phyloP scores from a whole-genome alignment of 1,140 invertebrate species.

The Euschistus heros region DNA sequence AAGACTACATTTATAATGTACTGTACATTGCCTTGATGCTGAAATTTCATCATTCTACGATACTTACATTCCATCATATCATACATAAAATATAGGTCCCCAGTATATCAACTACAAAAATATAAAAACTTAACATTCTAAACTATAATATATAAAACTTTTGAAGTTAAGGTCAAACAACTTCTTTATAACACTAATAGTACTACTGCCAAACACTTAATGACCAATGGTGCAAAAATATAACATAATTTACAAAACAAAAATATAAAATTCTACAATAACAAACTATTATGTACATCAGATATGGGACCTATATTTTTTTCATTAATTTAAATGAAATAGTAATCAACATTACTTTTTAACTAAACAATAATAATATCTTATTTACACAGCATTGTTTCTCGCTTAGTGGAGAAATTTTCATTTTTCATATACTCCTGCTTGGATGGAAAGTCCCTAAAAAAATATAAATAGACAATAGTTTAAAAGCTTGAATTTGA shows the following conservation, averaged over 20 bases:
- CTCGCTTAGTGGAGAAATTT: slow-evolving; percentile 1
- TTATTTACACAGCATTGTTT: slow-evolving; percentile 14
- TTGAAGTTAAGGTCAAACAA: not conserved
- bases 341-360: not conserved
- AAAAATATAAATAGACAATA: not conserved
- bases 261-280: not conserved
- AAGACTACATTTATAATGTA: not conserved
- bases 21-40: slow-evolving; percentile 13
- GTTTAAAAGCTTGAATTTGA: not conserved
- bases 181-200: not conserved
- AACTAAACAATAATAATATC: slow-evolving; percentile 9
- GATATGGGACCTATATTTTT: slow-evolving; percentile 8
- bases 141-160: not conserved
- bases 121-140: slow-evolving; percentile 1
- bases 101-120: not conserved
- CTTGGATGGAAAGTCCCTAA: slow-evolving; percentile 3
- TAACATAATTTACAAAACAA: not conserved
- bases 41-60: not conserved
- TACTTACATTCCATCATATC: slow-evolving; percentile 2
- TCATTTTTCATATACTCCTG: not conserved
- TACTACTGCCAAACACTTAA: not conserved
- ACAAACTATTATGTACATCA: slow-evolving; percentile 11
- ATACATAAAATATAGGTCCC: slow-evolving; percentile 9
- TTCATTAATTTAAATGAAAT: not conserved
- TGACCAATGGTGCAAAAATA: not conserved